Conservation (phyloP, 1,140 invertebrate genomes). For the Drosophila subobscura region DNA sequence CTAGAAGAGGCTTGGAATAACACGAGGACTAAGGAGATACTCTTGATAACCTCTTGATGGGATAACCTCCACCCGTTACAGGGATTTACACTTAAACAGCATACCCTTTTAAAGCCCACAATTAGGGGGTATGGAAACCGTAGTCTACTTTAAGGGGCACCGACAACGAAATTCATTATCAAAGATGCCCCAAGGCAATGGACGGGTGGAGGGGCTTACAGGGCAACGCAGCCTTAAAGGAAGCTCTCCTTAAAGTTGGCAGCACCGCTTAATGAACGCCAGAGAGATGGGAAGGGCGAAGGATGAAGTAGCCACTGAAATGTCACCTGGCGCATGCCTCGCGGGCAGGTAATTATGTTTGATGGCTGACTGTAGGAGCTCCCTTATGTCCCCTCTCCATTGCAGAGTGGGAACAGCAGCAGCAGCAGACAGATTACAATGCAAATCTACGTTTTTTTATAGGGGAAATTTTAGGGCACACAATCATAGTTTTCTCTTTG, state of each 20-base stretch:
- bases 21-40: too few species aligned
- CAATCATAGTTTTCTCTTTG: too few species aligned
- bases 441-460: slow-evolving; percentile 3
- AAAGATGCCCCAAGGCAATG: slow-evolving; percentile 42
- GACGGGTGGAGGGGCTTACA: not conserved
- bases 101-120: slow-evolving; percentile 7
- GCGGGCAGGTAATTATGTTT: slow-evolving; percentile 77
- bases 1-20: too few species aligned
- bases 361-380: slow-evolving; percentile 49
- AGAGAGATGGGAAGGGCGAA: not conserved
- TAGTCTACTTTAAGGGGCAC: slow-evolving; percentile 50
- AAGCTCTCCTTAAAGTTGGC: slow-evolving; percentile 55
- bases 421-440: slow-evolving; percentile 43
- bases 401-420: not conserved
- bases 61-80: too few species aligned
- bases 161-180: slow-evolving; percentile 66
- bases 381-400: slow-evolving; percentile 3
- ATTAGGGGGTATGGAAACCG: slow-evolving; percentile 25
- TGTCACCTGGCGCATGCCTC: slow-evolving; percentile 72
- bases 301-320: slow-evolving; percentile 34
- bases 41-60: slow-evolving; percentile 1
- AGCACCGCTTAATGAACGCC: slow-evolving; percentile 50
- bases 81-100: too few species aligned
- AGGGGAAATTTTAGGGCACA: too few species aligned
- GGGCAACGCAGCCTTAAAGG: not conserved